These are phyloP conservation scores for Stichopus chloronotus DNA, from an alignment of 35 echinoderm and acorn worm genomes.

Conservation along the genomic window DNA sequence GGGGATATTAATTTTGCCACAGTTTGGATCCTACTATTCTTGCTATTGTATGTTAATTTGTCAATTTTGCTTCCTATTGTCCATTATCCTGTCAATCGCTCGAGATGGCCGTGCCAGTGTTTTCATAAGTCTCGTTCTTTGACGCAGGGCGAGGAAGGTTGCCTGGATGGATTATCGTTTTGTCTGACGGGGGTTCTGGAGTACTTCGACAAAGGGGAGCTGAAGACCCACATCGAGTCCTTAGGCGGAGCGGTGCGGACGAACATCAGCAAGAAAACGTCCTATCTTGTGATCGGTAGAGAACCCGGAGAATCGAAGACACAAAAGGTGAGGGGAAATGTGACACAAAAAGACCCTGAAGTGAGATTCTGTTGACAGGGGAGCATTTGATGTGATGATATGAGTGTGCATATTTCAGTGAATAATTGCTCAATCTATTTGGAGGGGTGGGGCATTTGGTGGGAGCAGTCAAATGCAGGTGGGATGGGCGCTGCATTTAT, in stretches of 20 bases:
- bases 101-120: not conserved
- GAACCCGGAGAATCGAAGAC: constrained; percentile 80
- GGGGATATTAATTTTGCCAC: too few relatives aligned
- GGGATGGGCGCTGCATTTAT: too few relatives aligned
- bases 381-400: not conserved
- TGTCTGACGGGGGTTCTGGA: constrained; percentile 89
- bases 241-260: constrained; percentile 73
- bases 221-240: constrained; percentile 66
- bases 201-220: constrained; percentile 84
- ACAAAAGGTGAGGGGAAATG: constrained; percentile 62
- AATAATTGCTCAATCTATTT: too few relatives aligned
- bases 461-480: too few relatives aligned
- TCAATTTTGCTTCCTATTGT: not conserved
- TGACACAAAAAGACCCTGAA: too few relatives aligned
- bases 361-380: not conserved
- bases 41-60: too few relatives aligned
- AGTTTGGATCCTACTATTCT: too few relatives aligned
- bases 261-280: constrained; percentile 86
- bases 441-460: too few relatives aligned
- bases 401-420: not conserved
- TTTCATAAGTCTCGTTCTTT: not conserved
- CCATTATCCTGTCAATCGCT: not conserved
- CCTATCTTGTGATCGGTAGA: constrained; percentile 78
- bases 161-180: constrained; percentile 83
- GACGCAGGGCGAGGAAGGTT: constrained; percentile 68